phyloP scores from a whole-genome alignment of 2,113 vertebrate genomes.

The Tyrannus savana region DNA sequence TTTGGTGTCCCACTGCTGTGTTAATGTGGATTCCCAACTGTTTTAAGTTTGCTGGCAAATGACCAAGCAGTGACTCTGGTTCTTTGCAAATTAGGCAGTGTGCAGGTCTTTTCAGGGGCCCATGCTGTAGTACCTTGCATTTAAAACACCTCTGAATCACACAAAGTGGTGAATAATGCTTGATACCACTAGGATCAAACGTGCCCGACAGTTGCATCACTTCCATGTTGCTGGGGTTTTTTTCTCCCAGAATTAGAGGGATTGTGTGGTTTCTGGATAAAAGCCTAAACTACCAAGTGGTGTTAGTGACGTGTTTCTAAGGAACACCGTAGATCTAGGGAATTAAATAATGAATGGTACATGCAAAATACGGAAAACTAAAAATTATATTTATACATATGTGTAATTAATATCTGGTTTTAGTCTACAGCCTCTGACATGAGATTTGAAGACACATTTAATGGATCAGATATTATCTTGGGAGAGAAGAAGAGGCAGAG shows the following conservation, averaged over 20 bases:
- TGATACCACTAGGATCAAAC: not conserved
- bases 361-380: not conserved
- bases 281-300: not conserved
- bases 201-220: not conserved
- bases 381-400: not conserved
- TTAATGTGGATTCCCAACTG: not conserved
- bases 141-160: not conserved
- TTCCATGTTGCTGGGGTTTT: not conserved
- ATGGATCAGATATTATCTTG: slow-evolving; percentile 81
- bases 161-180: not conserved
- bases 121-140: not conserved
- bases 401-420: slow-evolving; percentile 47
- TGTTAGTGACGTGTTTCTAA: not conserved
- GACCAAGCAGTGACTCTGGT: not conserved
- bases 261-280: not conserved
- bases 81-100: not conserved
- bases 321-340: not conserved
- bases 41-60: not conserved
- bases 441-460: slow-evolving; percentile 95
- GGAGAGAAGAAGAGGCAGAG: slow-evolving; percentile 91
- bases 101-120: not conserved
- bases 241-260: not conserved
- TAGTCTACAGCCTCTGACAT: slow-evolving; percentile 97
- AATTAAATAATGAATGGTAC: not conserved
- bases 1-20: not conserved